Evolutionary conservation across 1,140 invertebrate species (phyloP), one percentile per base, ranked within the genome.

Genomic region (Helicoverpa armigera): DNA sequence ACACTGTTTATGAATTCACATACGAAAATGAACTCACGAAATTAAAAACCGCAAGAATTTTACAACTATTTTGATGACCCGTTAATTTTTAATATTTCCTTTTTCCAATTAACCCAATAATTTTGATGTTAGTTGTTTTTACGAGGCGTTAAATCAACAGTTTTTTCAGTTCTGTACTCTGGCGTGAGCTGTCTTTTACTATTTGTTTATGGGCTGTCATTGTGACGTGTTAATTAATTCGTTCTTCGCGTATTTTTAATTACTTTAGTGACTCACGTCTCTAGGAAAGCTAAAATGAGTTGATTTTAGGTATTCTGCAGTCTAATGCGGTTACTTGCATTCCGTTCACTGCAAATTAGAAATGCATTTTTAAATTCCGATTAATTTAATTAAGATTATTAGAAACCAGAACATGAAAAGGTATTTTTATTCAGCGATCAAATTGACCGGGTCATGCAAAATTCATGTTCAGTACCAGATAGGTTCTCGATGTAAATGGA

Each of bases 81-180:
- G 11, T 58, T 2, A 73, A 43, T n/a, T 50, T 67, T 35, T 65
- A n/a, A 10, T 31, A 10, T 5, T n/a, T 29, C 54, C 13, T 54
- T n/a, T 51, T 73, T 73, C 9, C 14, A 73, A 31, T 10, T 58
- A 58, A 73, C 70, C 70, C 12, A 56, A 73, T 73, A 58, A 58
- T 73, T 73, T 58, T 73, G 35, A 31, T 31, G 51, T n/a, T 31
- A 43, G 2, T n/a, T n/a, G n/a, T 31, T 12, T 65, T 65, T 65
- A 65, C 35, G 63, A 65, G 1, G 23, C n/a, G n/a, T n/a, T n/a
- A n/a, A n/a, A 3, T 10, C 23, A 29, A 31, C 58, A 13, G 23
- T 29, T 23, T 3, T 61, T 61, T 31, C 29, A 29, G 18, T n/a
- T n/a, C n/a, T n/a, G n/a, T 23, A 10, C 3, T 11, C 23, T 18